Evolutionary conservation across 2,888 invertebrate species (phyloP).

Genomic region (Trichacis sp.): DNA sequence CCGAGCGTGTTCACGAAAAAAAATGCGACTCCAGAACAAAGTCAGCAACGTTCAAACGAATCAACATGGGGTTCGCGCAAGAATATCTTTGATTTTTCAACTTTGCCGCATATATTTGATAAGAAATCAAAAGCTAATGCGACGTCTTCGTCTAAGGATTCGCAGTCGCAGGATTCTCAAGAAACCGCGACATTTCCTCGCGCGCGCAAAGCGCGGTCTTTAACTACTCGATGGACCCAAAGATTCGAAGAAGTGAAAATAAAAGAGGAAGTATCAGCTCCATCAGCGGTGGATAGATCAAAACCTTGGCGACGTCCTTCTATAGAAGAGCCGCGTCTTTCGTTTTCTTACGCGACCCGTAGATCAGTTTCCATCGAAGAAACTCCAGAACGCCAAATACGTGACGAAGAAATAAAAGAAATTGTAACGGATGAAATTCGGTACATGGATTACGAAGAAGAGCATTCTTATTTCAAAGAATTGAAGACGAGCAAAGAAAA

Average conservation of each 20-base stretch:
- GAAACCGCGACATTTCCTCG: slow-evolving; percentile 78
- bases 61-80: slow-evolving; percentile 71
- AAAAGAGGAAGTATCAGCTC: slow-evolving; percentile 48
- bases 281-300: slow-evolving; percentile 49
- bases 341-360: slow-evolving; percentile 48
- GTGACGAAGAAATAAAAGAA: slow-evolving; percentile 30
- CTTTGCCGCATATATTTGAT: slow-evolving; percentile 79
- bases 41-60: slow-evolving; percentile 70
- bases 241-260: slow-evolving; percentile 52
- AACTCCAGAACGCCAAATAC: slow-evolving; percentile 43
- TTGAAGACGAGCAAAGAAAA: slow-evolving; percentile 26
- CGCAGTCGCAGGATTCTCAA: slow-evolving; percentile 65
- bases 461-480: slow-evolving; percentile 27
- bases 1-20: slow-evolving; percentile 55
- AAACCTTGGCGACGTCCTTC: slow-evolving; percentile 64
- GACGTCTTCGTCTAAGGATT: slow-evolving; percentile 71
- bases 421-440: slow-evolving; percentile 45
- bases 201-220: slow-evolving; percentile 71
- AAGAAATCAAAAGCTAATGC: slow-evolving; percentile 66
- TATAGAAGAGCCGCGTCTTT: slow-evolving; percentile 59
- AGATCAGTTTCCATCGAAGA: slow-evolving; percentile 46
- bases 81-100: slow-evolving; percentile 79
- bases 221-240: slow-evolving; percentile 70
- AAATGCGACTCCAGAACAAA: slow-evolving; percentile 50
- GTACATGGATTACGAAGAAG: slow-evolving; percentile 50